Conservation (phyloP, 2,113 vertebrate species). For the Fulica atra region DNA sequence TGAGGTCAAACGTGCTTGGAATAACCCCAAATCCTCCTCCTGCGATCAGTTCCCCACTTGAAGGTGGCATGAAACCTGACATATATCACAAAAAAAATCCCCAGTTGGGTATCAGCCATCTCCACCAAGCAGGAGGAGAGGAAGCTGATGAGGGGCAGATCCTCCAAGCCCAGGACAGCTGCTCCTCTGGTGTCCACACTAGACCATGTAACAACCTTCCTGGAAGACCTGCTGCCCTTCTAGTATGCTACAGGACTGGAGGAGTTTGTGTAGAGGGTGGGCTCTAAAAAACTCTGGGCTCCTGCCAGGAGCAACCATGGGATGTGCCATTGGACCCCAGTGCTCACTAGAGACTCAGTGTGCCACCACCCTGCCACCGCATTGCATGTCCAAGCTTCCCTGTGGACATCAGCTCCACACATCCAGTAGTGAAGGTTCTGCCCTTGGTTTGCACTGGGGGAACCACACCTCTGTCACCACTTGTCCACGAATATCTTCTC, state of each 20-base stretch:
- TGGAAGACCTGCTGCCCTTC: neutral
- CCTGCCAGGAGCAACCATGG: neutral
- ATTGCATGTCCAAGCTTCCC: neutral
- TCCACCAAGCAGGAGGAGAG: neutral
- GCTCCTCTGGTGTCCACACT: neutral
- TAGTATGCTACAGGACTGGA: too few relatives aligned
- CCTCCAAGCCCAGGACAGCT: neutral
- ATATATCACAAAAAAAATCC: neutral
- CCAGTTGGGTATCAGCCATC: accelerated
- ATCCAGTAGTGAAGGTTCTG: neutral
- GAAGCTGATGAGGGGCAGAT: neutral
- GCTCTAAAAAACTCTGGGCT: neutral
- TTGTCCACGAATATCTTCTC: neutral
- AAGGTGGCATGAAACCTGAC: neutral
- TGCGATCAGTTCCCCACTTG: neutral
- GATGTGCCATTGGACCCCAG: neutral
- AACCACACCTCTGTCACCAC: neutral
- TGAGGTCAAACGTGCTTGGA: neutral
- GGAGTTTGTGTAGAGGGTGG: neutral
- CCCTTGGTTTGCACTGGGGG: neutral
- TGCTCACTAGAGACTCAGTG: neutral
- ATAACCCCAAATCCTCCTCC: neutral
- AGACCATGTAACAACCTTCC: neutral
- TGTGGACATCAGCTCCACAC: accelerated
- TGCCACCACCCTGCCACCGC: neutral